Conservation (phyloP, 1,140 invertebrate species). For the Sesamia nonagrioides region DNA sequence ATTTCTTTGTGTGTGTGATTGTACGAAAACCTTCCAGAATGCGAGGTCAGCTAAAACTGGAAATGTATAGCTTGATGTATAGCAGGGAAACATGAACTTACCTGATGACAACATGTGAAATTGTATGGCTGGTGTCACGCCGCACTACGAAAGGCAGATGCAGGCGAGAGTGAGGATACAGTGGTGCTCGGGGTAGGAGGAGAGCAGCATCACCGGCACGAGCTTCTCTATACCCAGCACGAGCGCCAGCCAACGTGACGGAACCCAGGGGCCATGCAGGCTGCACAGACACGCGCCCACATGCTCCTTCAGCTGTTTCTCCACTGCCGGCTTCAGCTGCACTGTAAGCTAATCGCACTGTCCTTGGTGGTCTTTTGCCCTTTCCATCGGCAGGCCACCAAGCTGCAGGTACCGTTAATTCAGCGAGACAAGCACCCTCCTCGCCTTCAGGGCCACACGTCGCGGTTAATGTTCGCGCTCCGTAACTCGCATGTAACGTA, state of each 20-base stretch:
- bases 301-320: conserved; percentile 90
- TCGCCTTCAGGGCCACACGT: conserved; percentile 96
- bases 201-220: conserved; percentile 93
- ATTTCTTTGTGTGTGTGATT: too few relatives aligned
- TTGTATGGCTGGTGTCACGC: conserved; percentile 88
- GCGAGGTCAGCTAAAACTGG: too few relatives aligned
- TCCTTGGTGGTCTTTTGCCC: conserved; percentile 88
- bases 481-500: conserved; percentile 91
- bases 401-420: conserved; percentile 92
- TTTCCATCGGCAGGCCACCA: conserved; percentile 94
- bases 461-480: conserved; percentile 90
- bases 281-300: conserved; percentile 90
- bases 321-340: conserved; percentile 92
- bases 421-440: conserved; percentile 96
- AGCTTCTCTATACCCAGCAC: conserved; percentile 94
- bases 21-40: too few relatives aligned
- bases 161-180: conserved; percentile 95
- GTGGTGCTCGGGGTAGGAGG: conserved; percentile 94
- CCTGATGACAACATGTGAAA: conserved; percentile 95
- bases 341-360: conserved; percentile 94
- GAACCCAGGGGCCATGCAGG: conserved; percentile 91
- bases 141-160: conserved; percentile 96
- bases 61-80: too few relatives aligned
- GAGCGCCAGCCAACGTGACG: conserved; percentile 92
- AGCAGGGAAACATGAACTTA: conserved; percentile 79